These are phyloP conservation scores for Synergus gifuensis DNA, from an alignment of 2,888 invertebrate species.

Conservation along the genomic window DNA sequence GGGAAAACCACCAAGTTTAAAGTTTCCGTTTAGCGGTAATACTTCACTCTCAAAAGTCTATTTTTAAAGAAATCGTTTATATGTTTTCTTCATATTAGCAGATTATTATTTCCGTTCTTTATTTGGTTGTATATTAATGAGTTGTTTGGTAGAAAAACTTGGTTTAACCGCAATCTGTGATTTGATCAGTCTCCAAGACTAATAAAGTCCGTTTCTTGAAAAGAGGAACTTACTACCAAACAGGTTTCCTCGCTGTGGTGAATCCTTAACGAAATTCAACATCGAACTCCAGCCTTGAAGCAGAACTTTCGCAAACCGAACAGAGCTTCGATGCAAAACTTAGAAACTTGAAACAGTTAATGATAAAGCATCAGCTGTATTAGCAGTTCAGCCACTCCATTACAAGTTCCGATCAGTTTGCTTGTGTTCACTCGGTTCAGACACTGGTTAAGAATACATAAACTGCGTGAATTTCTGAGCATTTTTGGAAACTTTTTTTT, in stretches of 20 bases:
- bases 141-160: background rate
- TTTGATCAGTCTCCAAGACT: background rate
- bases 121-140: background rate
- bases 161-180: background rate
- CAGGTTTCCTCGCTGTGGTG: conserved; percentile 3
- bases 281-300: conserved; percentile 17
- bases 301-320: conserved; percentile 26
- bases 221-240: conserved; percentile 16
- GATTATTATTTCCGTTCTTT: background rate
- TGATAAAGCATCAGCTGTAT: conserved; percentile 22
- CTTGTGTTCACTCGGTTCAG: background rate
- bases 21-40: background rate
- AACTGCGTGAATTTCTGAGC: too few species aligned
- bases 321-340: conserved; percentile 3
- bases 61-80: background rate
- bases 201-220: background rate
- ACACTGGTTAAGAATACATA: background rate
- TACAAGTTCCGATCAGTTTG: background rate
- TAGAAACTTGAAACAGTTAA: conserved; percentile 16
- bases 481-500: too few species aligned
- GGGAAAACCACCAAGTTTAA: background rate
- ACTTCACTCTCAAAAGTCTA: background rate
- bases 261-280: conserved; percentile 24
- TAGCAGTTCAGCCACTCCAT: background rate
- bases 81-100: background rate